phyloP scores from a whole-genome alignment of 2,797 vertebrate genomes.

The Rachycentron canadum region DNA sequence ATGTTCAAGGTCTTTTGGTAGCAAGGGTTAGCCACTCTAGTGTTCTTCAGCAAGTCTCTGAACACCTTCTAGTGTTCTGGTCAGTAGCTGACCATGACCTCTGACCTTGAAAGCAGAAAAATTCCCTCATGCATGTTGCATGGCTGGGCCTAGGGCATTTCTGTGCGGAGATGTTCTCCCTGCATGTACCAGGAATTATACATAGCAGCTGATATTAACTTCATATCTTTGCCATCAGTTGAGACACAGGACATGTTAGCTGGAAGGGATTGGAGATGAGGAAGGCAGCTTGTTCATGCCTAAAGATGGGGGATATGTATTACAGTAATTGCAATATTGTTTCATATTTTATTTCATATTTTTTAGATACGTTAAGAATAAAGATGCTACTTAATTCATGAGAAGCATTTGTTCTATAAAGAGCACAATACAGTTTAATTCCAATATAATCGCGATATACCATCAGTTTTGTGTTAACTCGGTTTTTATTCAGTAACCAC shows the following conservation, averaged over 20 bases:
- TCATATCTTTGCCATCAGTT: neutral
- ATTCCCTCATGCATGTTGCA: constrained; percentile 7
- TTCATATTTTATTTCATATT: neutral
- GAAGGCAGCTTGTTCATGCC: neutral
- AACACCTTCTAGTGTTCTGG: neutral
- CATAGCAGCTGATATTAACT: neutral
- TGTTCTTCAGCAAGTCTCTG: constrained; percentile 9
- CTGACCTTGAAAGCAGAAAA: constrained; percentile 22
- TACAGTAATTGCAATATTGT: neutral
- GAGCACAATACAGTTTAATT: neutral
- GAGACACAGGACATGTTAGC: neutral
- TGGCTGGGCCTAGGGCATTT: neutral
- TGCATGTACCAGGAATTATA: neutral
- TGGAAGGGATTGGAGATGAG: neutral
- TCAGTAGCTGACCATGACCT: constrained; percentile 21
- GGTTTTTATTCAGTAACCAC: neutral
- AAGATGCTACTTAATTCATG: neutral
- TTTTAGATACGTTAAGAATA: neutral
- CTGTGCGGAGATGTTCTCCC: too few relatives aligned
- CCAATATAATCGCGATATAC: too few relatives aligned
- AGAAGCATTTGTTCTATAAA: neutral
- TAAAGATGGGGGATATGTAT: neutral
- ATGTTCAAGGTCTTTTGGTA: constrained; percentile 15
- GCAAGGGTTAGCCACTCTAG: neutral
- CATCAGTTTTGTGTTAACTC: neutral